Conservation (phyloP, 2,797 vertebrate species). For the Hydrolagus colliei region DNA sequence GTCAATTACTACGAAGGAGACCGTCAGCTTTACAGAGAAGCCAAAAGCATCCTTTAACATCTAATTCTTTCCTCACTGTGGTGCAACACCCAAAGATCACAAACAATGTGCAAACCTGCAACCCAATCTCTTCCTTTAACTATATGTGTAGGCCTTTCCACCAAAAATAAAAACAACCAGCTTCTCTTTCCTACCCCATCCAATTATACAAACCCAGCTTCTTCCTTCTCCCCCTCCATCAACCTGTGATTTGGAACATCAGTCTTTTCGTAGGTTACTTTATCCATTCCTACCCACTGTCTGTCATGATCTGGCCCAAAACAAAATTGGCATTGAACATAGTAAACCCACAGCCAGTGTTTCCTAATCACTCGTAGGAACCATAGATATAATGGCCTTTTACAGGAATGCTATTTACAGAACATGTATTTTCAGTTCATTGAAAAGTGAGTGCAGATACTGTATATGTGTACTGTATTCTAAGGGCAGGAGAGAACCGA, state of each 20-base stretch:
- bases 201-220: neutral
- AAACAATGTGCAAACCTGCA: neutral
- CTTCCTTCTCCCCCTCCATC: neutral
- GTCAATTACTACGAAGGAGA: slow-evolving; percentile 55
- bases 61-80: slow-evolving; percentile 11
- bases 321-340: too few species aligned
- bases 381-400: too few species aligned
- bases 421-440: too few species aligned
- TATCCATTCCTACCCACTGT: neutral
- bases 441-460: too few species aligned
- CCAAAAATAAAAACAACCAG: neutral
- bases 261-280: neutral
- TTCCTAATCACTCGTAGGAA: too few species aligned
- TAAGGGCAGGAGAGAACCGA: too few species aligned
- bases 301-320: neutral
- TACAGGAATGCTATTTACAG: too few species aligned
- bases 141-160: neutral
- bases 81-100: slow-evolving; percentile 28
- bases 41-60: slow-evolving; percentile 38
- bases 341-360: too few species aligned
- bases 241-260: neutral
- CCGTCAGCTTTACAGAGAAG: slow-evolving; percentile 54
- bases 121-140: neutral
- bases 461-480: too few species aligned
- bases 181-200: too few species aligned